A percentile compares a stretch with the other conserved stretches of the same genome.
These are phyloP conservation scores for Sebastes schlegelii DNA, from an alignment of 2,113 vertebrate species.

Conservation along the genomic window DNA sequence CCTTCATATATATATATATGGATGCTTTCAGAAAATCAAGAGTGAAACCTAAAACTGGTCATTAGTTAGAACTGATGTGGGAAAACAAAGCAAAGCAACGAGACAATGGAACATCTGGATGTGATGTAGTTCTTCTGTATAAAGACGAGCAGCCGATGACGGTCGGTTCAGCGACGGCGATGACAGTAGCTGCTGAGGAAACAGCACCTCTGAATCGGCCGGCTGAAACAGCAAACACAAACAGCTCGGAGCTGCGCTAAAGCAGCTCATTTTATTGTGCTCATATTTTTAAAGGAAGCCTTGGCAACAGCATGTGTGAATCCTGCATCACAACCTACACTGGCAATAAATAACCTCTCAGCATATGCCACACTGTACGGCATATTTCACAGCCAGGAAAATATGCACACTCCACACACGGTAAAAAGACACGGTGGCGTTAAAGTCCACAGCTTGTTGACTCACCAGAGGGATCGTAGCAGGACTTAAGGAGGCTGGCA, in stretches of 20 bases:
- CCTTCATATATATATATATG: background rate
- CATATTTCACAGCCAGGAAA: constrained; percentile 25
- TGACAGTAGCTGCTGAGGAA: constrained; percentile 41
- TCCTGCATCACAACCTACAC: constrained; percentile 28
- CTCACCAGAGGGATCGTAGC: constrained; percentile 56
- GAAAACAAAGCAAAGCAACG: background rate
- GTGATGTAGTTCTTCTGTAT: background rate
- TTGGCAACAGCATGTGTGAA: constrained; percentile 53
- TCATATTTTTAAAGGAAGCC: constrained; percentile 43
- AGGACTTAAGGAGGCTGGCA: constrained; percentile 35
- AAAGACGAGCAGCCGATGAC: constrained; percentile 1
- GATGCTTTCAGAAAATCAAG: background rate
- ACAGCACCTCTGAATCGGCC: constrained; percentile 49
- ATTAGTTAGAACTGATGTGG: background rate
- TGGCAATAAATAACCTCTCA: constrained; percentile 43
- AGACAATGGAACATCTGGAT: background rate
- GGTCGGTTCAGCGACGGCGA: constrained; percentile 18
- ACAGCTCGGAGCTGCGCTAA: constrained; percentile 23
- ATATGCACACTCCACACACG: constrained; percentile 3
- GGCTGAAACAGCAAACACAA: constrained; percentile 31
- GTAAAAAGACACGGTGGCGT: background rate
- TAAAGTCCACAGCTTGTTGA: constrained; percentile 27
- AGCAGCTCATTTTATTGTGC: constrained; percentile 4
- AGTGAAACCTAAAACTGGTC: background rate
- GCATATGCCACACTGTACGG: constrained; percentile 40